Percentiles rank a stretch among this genome's conserved stretches.
phyloP scores from a whole-genome alignment of 2,113 vertebrate genomes.

The Nothobranchius kuhntae region DNA sequence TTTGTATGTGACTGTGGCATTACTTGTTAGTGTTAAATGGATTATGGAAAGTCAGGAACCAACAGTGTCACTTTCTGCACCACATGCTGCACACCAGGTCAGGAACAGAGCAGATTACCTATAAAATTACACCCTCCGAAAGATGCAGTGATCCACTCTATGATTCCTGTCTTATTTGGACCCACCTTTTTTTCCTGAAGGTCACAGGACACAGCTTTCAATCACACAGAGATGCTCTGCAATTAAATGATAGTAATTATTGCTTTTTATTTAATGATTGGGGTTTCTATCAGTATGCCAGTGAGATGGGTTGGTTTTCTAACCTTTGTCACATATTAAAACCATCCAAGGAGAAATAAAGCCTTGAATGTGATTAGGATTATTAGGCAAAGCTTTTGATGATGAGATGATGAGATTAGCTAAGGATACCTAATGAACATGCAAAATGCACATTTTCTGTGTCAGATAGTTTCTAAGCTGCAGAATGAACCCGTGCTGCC shows the following conservation, averaged over 20 bases:
- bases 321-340: background rate
- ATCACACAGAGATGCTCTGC: background rate
- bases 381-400: background rate
- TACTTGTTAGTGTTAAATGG: slow-evolving; percentile 61
- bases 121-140: slow-evolving; percentile 11
- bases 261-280: background rate
- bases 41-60: slow-evolving; percentile 44
- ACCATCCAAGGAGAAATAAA: background rate
- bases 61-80: slow-evolving; percentile 33
- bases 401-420: background rate
- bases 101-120: slow-evolving; percentile 21
- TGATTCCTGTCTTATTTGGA: background rate
- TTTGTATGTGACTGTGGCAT: slow-evolving; percentile 25
- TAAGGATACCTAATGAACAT: background rate
- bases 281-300: no score
- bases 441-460: background rate
- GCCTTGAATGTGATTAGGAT: no score
- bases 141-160: slow-evolving; percentile 13
- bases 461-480: background rate
- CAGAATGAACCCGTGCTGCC: background rate
- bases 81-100: slow-evolving; percentile 26
- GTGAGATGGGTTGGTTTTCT: background rate
- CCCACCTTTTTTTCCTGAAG: background rate
- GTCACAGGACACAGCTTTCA: background rate
- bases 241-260: background rate